Evolutionary conservation across 2,797 vertebrate species (phyloP).

Genomic region (Phalanger gymnotis): DNA sequence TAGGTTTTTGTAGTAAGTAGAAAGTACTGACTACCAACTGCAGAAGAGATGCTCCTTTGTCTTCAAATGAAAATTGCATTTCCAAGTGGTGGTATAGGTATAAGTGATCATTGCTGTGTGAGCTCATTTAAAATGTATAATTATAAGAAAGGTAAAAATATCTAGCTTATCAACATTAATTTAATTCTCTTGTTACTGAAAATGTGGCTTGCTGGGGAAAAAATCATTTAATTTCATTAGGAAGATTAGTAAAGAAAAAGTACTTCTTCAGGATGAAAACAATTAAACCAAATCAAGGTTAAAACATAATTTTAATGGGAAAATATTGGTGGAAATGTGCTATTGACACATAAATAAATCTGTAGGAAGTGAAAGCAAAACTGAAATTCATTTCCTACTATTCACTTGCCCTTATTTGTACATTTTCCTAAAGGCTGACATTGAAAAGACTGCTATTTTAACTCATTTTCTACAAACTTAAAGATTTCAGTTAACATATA

Average conservation of each 20-base stretch:
- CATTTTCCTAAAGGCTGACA: background rate
- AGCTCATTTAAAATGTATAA: slow-evolving; percentile 40
- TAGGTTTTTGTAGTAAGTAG: background rate
- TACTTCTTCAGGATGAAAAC: slow-evolving; percentile 41
- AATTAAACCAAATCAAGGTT: slow-evolving; percentile 52
- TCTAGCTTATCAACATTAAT: background rate
- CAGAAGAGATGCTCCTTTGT: background rate
- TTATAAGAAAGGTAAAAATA: slow-evolving; percentile 44
- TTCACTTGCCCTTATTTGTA: slow-evolving; percentile 8
- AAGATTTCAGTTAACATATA: slow-evolving; percentile 55
- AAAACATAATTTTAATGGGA: background rate
- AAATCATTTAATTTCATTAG: slow-evolving; percentile 58
- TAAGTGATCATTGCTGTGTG: slow-evolving; percentile 6
- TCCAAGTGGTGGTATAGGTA: slow-evolving; percentile 28
- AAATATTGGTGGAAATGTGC: slow-evolving; percentile 19
- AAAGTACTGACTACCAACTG: background rate
- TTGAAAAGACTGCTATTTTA: slow-evolving; percentile 2
- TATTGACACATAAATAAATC: background rate
- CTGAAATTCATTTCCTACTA: background rate
- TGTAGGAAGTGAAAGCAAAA: slow-evolving; percentile 46
- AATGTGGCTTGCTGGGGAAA: slow-evolving; percentile 33
- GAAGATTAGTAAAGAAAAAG: slow-evolving; percentile 47
- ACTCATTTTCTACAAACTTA: slow-evolving; percentile 51
- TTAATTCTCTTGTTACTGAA: slow-evolving; percentile 49
- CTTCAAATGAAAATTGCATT: slow-evolving; percentile 60